These are phyloP conservation scores for Sipha flava DNA, from an alignment of 1,140 invertebrate species.

Conservation along the genomic window DNA sequence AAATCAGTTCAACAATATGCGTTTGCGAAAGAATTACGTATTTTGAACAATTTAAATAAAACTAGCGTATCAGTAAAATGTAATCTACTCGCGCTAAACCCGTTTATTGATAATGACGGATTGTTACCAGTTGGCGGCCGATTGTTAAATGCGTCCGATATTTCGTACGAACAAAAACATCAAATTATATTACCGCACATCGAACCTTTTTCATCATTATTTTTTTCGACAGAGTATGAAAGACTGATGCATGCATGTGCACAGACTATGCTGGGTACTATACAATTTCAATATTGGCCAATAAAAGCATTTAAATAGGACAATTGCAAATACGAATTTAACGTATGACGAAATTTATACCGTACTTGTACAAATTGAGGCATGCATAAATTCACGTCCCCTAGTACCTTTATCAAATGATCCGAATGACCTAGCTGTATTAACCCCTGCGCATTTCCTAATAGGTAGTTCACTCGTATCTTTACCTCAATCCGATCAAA, in stretches of 20 bases:
- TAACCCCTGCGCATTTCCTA: neutral
- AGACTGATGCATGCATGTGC: neutral
- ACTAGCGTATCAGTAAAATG: too few species aligned
- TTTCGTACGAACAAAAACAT: too few species aligned
- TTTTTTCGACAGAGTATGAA: neutral
- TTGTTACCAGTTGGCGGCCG: too few species aligned
- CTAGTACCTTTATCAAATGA: conserved; percentile 36
- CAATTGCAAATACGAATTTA: neutral
- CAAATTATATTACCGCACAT: too few species aligned
- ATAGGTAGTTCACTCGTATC: neutral
- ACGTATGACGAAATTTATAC: conserved; percentile 42
- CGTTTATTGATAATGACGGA: too few species aligned
- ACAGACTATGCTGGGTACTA: neutral
- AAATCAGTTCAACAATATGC: neutral
- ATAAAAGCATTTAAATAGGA: neutral
- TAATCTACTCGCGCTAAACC: too few species aligned
- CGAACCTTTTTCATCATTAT: neutral
- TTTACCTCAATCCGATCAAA: neutral
- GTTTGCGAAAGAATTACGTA: neutral
- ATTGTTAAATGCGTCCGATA: too few species aligned
- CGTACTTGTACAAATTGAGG: conserved; percentile 39
- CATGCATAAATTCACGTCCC: conserved; percentile 40
- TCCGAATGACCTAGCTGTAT: conserved; percentile 35
- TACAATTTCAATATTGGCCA: neutral
- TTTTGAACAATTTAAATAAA: too few species aligned